Evolutionary conservation across 2,797 vertebrate genomes (phyloP).

Genomic region (Gymnothorax javanicus): DNA sequence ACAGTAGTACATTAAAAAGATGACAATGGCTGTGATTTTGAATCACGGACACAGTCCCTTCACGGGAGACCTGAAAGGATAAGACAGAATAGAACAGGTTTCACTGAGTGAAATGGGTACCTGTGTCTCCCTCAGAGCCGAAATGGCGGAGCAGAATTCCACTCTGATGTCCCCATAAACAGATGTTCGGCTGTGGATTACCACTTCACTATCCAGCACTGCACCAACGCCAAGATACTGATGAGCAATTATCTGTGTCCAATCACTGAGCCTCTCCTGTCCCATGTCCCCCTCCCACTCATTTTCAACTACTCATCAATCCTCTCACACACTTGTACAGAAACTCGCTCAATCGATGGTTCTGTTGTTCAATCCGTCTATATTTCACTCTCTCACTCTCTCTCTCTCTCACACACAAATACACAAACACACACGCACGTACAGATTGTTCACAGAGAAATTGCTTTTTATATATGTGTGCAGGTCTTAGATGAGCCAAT

Average conservation of each 20-base stretch:
- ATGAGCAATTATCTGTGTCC: constrained; percentile 30
- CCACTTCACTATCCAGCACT: constrained; percentile 5
- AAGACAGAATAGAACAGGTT: not conserved
- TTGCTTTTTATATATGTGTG: not conserved
- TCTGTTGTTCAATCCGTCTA: not conserved
- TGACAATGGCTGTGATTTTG: not conserved
- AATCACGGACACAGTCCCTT: not conserved
- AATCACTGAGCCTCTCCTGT: constrained; percentile 26
- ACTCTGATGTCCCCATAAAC: constrained; percentile 34
- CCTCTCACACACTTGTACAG: not conserved
- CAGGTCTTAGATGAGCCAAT: constrained; percentile 29
- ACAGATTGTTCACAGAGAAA: not conserved
- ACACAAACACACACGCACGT: constrained; percentile 11
- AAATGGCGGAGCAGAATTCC: constrained; percentile 25
- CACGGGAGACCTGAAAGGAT: not conserved
- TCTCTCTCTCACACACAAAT: not conserved
- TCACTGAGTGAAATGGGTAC: constrained; percentile 19
- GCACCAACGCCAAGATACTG: constrained; percentile 1
- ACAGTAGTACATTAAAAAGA: not conserved
- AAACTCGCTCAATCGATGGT: not conserved
- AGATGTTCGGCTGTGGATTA: constrained; percentile 31
- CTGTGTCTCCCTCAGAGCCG: constrained; percentile 26
- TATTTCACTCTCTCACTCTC: not conserved
- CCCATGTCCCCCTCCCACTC: constrained; percentile 12
- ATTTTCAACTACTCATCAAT: not conserved